phyloP scores from a whole-genome alignment of 2,888 invertebrate genomes.

The Vesta saturnalis region DNA sequence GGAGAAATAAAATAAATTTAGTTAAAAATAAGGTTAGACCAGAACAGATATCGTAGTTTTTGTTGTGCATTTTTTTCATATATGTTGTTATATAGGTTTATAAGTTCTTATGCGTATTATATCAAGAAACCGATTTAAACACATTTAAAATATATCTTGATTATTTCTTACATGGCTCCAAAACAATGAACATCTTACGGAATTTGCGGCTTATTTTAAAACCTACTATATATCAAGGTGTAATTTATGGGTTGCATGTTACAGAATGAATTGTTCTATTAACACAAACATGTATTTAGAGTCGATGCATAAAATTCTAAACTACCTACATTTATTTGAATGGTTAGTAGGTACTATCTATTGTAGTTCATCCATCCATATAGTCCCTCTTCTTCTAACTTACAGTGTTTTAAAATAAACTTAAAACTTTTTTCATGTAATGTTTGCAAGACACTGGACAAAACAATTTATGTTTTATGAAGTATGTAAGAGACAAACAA shows the following conservation, averaged over 20 bases:
- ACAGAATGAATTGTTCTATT: neutral
- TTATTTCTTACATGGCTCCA: neutral
- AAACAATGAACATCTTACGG: neutral
- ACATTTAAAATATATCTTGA: neutral
- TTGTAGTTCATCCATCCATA: too few species aligned
- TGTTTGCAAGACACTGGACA: neutral
- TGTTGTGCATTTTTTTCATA: neutral
- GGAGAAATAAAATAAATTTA: neutral
- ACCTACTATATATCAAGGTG: neutral
- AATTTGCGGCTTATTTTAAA: neutral
- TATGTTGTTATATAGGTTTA: neutral
- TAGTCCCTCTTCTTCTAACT: too few species aligned
- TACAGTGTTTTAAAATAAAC: too few species aligned
- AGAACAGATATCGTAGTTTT: neutral
- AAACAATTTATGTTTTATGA: neutral
- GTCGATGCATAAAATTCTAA: neutral
- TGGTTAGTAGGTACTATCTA: neutral
- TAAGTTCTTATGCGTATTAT: neutral
- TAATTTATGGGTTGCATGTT: neutral
- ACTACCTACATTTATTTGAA: neutral
- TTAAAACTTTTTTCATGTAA: neutral
- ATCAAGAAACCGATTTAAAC: neutral
- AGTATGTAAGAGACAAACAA: constrained; percentile 1
- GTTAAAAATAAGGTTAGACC: neutral
- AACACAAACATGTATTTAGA: neutral